phyloP scores from a whole-genome alignment of 2,888 invertebrate species.

The Tetrapedia diversipes region DNA sequence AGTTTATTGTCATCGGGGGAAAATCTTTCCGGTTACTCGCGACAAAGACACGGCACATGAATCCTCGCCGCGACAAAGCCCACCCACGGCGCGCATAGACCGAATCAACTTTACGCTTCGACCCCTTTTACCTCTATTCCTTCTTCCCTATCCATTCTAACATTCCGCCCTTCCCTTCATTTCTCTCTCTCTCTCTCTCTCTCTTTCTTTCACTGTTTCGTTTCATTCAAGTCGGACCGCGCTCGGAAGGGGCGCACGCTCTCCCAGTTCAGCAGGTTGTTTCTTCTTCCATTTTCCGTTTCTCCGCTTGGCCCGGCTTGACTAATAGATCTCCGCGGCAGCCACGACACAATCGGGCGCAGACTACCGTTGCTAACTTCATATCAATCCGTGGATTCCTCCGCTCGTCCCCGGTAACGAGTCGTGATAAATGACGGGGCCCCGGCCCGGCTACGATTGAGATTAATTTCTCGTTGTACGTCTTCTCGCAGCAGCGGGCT shows the following conservation, averaged over 20 bases:
- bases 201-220: constrained; percentile 20
- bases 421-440: constrained; percentile 80
- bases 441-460: constrained; percentile 75
- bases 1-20: constrained; percentile 39
- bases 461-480: constrained; percentile 78
- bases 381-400: constrained; percentile 76
- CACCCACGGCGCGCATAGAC: constrained; percentile 58
- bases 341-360: constrained; percentile 78
- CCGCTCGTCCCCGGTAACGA: constrained; percentile 72
- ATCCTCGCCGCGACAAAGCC: constrained; percentile 64
- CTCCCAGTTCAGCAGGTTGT: constrained; percentile 17
- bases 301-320: constrained; percentile 59
- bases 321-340: constrained; percentile 78
- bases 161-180: constrained; percentile 7
- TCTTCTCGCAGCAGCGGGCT: constrained; percentile 45
- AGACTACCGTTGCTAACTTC: constrained; percentile 79
- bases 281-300: constrained; percentile 51
- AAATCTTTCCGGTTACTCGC: constrained; percentile 25
- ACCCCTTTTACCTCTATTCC: constrained; percentile 45
- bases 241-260: background rate
- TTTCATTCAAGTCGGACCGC: background rate
- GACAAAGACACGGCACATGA: constrained; percentile 50
- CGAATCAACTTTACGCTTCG: constrained; percentile 42
- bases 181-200: background rate
- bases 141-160: too few relatives aligned